phyloP scores from a whole-genome alignment of 1,140 invertebrate genomes.

The Macrobrachium nipponense region DNA sequence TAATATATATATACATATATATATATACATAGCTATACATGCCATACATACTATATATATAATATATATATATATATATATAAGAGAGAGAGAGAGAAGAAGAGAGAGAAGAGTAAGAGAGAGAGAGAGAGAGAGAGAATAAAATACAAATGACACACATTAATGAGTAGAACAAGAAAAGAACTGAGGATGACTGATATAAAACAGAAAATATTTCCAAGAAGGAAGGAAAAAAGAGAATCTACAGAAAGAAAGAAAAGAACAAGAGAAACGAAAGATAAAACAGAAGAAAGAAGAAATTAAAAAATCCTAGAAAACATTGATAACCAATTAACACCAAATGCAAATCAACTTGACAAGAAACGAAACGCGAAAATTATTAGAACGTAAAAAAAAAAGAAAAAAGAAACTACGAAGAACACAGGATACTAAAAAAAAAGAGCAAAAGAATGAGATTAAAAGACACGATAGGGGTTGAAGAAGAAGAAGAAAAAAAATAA shows the following conservation, averaged over 20 bases:
- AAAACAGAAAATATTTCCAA: background rate
- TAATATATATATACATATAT: no score
- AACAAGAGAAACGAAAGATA: background rate
- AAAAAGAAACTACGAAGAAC: background rate
- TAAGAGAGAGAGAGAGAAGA: background rate
- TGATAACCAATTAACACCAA: no score
- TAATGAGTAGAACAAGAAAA: background rate
- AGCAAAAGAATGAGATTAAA: background rate
- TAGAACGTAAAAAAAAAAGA: background rate
- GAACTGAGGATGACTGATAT: background rate
- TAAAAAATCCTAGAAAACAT: no score
- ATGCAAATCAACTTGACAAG: no score
- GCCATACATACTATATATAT: no score
- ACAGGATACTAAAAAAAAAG: background rate
- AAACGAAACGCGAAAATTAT: background rate
- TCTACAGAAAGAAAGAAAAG: background rate
- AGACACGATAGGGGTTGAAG: background rate
- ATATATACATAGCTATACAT: no score
- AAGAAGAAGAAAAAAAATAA: background rate
- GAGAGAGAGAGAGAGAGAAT: background rate
- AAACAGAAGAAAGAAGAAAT: background rate
- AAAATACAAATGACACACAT: background rate
- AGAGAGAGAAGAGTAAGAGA: background rate
- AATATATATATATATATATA: no score
- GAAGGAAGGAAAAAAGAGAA: background rate